Evolutionary conservation across 2,113 vertebrate genomes (phyloP), one percentile per base, ranked within the genome.

Genomic region (Australoheros scitulus): DNA sequence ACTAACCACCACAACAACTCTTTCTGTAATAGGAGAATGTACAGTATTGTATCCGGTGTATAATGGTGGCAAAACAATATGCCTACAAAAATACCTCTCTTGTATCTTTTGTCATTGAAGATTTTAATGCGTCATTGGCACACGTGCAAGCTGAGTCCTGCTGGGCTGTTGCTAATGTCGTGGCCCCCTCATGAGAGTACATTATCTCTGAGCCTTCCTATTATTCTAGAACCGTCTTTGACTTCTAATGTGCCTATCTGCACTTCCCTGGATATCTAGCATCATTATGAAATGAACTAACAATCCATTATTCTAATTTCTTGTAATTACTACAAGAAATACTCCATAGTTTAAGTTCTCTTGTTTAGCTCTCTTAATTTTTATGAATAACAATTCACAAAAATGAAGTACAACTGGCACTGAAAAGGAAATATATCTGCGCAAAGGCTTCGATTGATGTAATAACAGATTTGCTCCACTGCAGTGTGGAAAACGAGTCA

Each of bases 211-310:
- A 95, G 92, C 91, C 89, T 87, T 88, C 88, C 92, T 92, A 92
- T 94, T 94, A 94, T 94, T 94, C 90, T 78, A 77, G 87, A 93
- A 93, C 93, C 81, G 85, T 94, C 89, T 92, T 87, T 94, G 94
- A 95, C 94, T 95, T 91, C 94, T 94, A 95, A 95, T 95, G 93
- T 91, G 90, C 90, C 90, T 92, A 94, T 95, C 93, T 94, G 65
- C 88, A 82, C 64, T 65, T 93, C 92, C 89, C 91, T 78, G 83
- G 89, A 91, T 93, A 86, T 93, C 85, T 88, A 75, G 64, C 72
- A 3, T 91, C 92, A 93, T 94, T 93, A 92, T 72, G 68, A 91
- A 84, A 84, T 70, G 29, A 87, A 91, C 91, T 87, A 92, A 93
- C 91, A 93, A 93, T 95, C 90, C 81, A 94, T 93, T 93, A 92